Conservation (phyloP, 2,113 vertebrate species). For the Festucalex cinctus region DNA sequence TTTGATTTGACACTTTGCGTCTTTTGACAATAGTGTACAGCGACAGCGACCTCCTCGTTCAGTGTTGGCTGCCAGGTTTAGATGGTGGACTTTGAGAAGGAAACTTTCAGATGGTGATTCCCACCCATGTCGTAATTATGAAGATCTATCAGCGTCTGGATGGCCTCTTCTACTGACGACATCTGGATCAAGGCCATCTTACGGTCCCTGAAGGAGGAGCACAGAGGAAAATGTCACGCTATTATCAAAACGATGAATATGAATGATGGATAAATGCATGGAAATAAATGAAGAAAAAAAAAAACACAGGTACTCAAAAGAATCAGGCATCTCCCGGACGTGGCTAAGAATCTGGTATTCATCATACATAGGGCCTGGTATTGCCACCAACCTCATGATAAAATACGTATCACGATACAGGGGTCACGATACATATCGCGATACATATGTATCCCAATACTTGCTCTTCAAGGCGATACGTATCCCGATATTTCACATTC, state of each 20-base stretch:
- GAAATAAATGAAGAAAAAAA: too few relatives aligned
- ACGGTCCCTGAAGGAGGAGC: constrained; percentile 82
- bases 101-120: constrained; percentile 97
- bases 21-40: background rate
- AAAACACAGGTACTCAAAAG: too few relatives aligned
- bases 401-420: too few relatives aligned
- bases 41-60: background rate
- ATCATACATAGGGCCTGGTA: too few relatives aligned
- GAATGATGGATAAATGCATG: background rate
- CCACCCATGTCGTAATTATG: constrained; percentile 99
- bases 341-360: too few relatives aligned
- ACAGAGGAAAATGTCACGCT: background rate
- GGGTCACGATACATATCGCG: too few relatives aligned
- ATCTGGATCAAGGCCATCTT: constrained; percentile 99
- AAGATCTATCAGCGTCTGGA: constrained; percentile 94
- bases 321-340: too few relatives aligned
- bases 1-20: background rate
- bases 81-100: constrained; percentile 99
- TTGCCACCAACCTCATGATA: too few relatives aligned
- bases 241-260: background rate
- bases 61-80: constrained; percentile 53
- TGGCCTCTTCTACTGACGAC: constrained; percentile 96
- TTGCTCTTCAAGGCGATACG: too few relatives aligned
- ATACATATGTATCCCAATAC: too few relatives aligned
- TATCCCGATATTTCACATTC: too few relatives aligned